Evolutionary conservation across 2,888 invertebrate genomes (phyloP), one percentile per base, ranked within the genome.

Genomic region (Drosophila setosimentum): DNA sequence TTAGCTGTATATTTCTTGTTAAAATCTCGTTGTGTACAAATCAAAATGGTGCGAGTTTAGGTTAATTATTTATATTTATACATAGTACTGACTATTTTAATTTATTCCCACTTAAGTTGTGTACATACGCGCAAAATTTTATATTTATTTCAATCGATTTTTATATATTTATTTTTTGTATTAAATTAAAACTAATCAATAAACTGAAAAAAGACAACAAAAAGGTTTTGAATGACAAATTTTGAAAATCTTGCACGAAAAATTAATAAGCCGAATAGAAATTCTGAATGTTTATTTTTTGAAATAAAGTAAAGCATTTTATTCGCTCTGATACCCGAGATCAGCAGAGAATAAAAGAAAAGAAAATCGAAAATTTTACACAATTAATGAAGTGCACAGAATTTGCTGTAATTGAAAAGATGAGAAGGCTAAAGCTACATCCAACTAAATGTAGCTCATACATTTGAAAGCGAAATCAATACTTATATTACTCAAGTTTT

Each of bases 41-140:
- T 87, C 74, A 62, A 79, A 77, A 83, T 72, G 78, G 83, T 89
- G 89, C 87, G 83, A 77, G 82, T 50, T 68, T 58, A 65, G 30
- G 49, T 49, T 42, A 42, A 49, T 51, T 51, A 58, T 53, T 40
- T 42, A 33, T 59, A 63, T 74, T 75, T 73, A 76, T 67, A 54
- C 55, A 18, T 54, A 65, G 53, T 63, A 49, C 21, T 3, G 7
- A 45, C 21, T 49, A 63, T 64, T 61, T 35, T 50, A 40, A 35
- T 61, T 53, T 63, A 61, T 65, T 63, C 40, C 64, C 29, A 61
- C 66, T 73, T 69, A 75, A 67, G 67, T 66, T 63, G 60, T 80
- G 80, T 87, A 76, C 48, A 82, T 73, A 84, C 66, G 61, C 60
- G 71, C 33, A 78, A 37, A 49, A 53, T 42, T 68, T 57, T 58